Percentiles rank a stretch among this genome's conserved stretches.
These are phyloP conservation scores for Thermophis baileyi DNA, from an alignment of 2,113 vertebrate genomes.

Conservation along the genomic window DNA sequence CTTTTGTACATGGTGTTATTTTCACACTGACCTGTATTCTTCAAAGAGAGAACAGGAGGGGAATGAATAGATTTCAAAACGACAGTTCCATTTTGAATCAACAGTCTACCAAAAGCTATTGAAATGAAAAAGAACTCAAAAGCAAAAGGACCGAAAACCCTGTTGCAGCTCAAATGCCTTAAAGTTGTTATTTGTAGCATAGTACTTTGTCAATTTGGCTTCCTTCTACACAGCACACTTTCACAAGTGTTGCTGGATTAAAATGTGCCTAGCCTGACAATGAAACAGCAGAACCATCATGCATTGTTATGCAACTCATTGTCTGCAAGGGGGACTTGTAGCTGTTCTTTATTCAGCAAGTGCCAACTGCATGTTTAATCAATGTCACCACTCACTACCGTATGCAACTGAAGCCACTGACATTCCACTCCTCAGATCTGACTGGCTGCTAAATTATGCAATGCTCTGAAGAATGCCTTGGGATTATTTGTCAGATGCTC, in stretches of 20 bases:
- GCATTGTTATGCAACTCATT: slow-evolving; percentile 65
- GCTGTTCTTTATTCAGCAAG: slow-evolving; percentile 68
- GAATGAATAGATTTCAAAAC: slow-evolving; percentile 15
- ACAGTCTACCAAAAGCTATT: slow-evolving; percentile 52
- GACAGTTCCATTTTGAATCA: slow-evolving; percentile 49
- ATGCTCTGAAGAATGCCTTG: slow-evolving; percentile 69
- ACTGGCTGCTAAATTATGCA: slow-evolving; percentile 73
- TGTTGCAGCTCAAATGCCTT: slow-evolving; percentile 60
- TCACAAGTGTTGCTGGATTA: slow-evolving; percentile 39
- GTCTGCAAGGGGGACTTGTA: slow-evolving; percentile 67
- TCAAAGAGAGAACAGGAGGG: slow-evolving; percentile 23
- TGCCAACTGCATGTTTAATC: slow-evolving; percentile 71
- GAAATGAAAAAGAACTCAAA: slow-evolving; percentile 57
- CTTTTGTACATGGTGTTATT: slow-evolving; percentile 1
- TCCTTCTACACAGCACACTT: slow-evolving; percentile 34
- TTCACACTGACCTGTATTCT: slow-evolving; percentile 37
- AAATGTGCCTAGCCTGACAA: slow-evolving; percentile 64
- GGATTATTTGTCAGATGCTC: slow-evolving; percentile 63
- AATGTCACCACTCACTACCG: slow-evolving; percentile 67
- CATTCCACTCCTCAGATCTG: slow-evolving; percentile 49
- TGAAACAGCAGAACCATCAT: slow-evolving; percentile 58
- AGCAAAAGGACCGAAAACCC: slow-evolving; percentile 28
- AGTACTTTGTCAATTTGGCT: slow-evolving; percentile 46
- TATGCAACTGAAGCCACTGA: slow-evolving; percentile 58
- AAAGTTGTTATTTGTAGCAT: slow-evolving; percentile 56